Conservation (phyloP, 1,140 invertebrate genomes). For the Bombus waltoni region DNA sequence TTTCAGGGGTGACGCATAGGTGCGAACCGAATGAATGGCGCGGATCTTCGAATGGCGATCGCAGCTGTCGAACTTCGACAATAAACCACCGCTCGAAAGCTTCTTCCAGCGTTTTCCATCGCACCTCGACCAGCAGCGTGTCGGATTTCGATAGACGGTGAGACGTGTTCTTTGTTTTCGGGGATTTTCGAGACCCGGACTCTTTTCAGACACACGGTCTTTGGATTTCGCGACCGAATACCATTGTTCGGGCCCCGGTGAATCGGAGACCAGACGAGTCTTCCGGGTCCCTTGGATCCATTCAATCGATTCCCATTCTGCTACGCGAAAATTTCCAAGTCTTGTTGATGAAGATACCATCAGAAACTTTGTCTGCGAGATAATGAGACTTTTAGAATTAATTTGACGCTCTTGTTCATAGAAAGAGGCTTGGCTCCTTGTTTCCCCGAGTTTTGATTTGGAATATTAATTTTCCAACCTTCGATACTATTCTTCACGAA, state of each 20-base stretch:
- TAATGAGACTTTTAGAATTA: background rate
- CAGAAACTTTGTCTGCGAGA: background rate
- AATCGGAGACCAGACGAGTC: background rate
- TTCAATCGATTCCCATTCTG: background rate
- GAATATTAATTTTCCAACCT: background rate
- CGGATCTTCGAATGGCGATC: conserved; percentile 15
- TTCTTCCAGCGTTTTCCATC: conserved; percentile 34
- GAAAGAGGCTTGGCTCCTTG: background rate
- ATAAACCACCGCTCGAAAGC: conserved; percentile 10
- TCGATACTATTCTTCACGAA: too few relatives aligned
- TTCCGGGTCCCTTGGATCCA: background rate
- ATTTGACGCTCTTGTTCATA: background rate
- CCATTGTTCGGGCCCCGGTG: conserved; percentile 15
- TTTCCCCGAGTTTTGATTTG: background rate
- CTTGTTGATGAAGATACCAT: background rate
- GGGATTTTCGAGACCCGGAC: conserved; percentile 17
- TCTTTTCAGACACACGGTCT: background rate
- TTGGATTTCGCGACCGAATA: conserved; percentile 3
- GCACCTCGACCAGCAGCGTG: conserved; percentile 24
- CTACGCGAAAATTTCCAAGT: conserved; percentile 4
- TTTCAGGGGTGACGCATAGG: conserved; percentile 19
- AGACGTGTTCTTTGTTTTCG: conserved; percentile 34
- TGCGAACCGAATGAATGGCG: conserved; percentile 31
- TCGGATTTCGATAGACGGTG: conserved; percentile 44
- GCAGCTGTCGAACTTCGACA: conserved; percentile 45